phyloP scores from a whole-genome alignment of 2,113 vertebrate genomes.

The Oophaga pumilio region DNA sequence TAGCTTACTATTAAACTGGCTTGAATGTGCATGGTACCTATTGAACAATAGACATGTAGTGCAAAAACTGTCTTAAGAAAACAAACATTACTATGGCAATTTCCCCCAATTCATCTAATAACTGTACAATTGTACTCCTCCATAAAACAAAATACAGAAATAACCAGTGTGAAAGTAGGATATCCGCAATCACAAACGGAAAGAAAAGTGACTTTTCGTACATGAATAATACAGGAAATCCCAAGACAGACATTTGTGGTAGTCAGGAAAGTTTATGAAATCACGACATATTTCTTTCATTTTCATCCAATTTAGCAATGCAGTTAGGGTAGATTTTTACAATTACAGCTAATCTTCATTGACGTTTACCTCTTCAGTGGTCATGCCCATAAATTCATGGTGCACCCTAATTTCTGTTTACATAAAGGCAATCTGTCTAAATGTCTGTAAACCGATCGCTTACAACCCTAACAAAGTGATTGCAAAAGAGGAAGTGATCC shows the following conservation, averaged over 20 bases:
- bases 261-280: conserved; percentile 6
- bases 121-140: not conserved
- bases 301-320: conserved; percentile 39
- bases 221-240: conserved; percentile 29
- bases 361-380: conserved; percentile 32
- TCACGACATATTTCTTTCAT: conserved; percentile 1
- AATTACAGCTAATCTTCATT: conserved; percentile 53
- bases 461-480: conserved; percentile 41
- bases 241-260: conserved; percentile 51
- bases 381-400: conserved; percentile 48
- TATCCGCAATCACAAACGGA: conserved; percentile 41
- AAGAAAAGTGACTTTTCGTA: conserved; percentile 7
- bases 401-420: conserved; percentile 60
- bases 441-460: conserved; percentile 57
- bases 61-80: no score
- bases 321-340: conserved; percentile 24
- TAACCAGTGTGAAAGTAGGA: conserved; percentile 30
- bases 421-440: conserved; percentile 54
- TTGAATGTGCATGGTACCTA: no score
- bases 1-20: no score
- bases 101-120: no score
- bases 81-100: no score
- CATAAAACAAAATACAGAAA: not conserved
- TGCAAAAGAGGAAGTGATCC: conserved; percentile 50
- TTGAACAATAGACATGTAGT: no score